These are phyloP conservation scores for Martes martes DNA, from an alignment of 2,113 vertebrate species.

Conservation along the genomic window DNA sequence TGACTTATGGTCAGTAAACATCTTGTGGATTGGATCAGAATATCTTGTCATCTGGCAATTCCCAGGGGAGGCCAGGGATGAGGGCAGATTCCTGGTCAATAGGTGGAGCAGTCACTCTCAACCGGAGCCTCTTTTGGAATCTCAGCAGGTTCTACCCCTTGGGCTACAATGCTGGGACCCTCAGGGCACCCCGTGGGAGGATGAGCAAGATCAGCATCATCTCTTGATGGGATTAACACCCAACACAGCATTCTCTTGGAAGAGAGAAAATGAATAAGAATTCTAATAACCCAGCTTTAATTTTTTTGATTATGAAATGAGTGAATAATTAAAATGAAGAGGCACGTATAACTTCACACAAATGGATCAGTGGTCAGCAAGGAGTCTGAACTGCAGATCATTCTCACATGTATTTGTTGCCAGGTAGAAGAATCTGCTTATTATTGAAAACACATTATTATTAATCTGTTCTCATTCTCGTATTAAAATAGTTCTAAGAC, in stretches of 20 bases:
- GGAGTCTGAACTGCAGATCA: background rate
- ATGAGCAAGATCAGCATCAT: background rate
- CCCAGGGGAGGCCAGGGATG: background rate
- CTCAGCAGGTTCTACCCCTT: background rate
- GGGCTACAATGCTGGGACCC: background rate
- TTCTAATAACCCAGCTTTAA: background rate
- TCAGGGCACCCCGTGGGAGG: background rate
- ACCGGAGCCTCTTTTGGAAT: background rate
- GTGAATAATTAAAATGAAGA: background rate
- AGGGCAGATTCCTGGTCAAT: background rate
- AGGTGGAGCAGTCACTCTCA: background rate
- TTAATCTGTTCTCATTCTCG: background rate
- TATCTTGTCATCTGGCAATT: background rate
- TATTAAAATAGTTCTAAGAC: background rate
- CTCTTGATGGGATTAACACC: background rate
- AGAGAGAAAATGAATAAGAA: background rate
- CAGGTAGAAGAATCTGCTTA: background rate
- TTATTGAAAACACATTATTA: background rate
- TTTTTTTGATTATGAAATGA: slow-evolving; percentile 22
- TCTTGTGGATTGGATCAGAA: background rate
- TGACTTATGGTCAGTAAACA: background rate
- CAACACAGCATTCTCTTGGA: background rate
- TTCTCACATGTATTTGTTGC: background rate
- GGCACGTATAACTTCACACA: background rate
- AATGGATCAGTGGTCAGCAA: background rate